Conservation (phyloP, 2,797 vertebrate species). For the Xenops minutus region DNA sequence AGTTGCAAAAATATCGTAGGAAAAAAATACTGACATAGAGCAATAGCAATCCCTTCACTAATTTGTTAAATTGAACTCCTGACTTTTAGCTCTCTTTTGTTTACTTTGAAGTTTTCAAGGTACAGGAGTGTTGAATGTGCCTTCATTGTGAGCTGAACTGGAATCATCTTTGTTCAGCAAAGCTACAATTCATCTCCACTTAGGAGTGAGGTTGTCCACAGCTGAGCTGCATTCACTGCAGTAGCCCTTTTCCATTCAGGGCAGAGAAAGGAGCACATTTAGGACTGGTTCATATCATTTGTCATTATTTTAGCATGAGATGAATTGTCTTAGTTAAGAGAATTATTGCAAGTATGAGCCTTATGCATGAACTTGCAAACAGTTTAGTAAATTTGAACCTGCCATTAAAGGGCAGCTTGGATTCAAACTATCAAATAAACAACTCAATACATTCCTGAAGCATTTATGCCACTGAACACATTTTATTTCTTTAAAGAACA, state of each 20-base stretch:
- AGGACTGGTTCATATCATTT: neutral
- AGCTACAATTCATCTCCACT: neutral
- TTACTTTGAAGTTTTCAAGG: neutral
- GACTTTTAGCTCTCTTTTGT: neutral
- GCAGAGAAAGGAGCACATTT: neutral
- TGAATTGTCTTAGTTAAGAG: neutral
- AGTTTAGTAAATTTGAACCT: neutral
- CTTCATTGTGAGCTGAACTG: neutral
- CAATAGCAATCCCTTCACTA: neutral
- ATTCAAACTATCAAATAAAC: neutral
- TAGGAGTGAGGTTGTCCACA: neutral
- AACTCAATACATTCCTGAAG: neutral
- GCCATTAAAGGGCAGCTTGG: neutral
- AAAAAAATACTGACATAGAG: neutral
- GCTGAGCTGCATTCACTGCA: neutral
- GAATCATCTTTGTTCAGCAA: neutral
- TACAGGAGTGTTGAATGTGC: neutral
- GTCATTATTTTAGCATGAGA: neutral
- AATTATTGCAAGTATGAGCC: neutral
- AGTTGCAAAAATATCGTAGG: fast-evolving
- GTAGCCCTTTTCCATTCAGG: neutral
- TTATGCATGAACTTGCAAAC: neutral
- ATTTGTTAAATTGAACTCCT: neutral
- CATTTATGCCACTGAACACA: neutral
- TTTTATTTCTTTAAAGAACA: neutral